These are phyloP conservation scores for Catagonus wagneri DNA, from an alignment of 2,113 vertebrate species.

Conservation along the genomic window DNA sequence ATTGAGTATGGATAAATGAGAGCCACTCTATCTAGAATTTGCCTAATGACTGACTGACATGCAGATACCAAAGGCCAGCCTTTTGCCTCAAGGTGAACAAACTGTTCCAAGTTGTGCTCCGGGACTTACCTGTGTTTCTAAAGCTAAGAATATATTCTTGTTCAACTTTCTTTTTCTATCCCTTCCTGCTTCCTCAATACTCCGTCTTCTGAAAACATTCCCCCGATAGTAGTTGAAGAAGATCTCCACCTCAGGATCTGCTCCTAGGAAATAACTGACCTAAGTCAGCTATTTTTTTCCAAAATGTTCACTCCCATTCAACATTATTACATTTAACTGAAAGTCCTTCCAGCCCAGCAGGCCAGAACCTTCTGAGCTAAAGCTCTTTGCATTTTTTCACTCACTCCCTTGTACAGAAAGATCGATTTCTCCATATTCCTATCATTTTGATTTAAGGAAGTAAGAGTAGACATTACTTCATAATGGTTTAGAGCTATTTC, in stretches of 20 bases:
- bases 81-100: background rate
- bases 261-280: background rate
- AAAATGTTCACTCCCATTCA: background rate
- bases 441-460: background rate
- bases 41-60: background rate
- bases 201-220: background rate
- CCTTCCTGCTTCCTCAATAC: background rate
- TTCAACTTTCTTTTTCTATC: background rate
- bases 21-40: background rate
- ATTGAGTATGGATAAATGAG: background rate
- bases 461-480: background rate
- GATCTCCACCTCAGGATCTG: background rate
- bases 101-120: background rate
- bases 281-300: background rate
- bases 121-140: background rate
- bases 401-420: background rate
- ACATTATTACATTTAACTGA: background rate
- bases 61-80: background rate
- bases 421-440: background rate
- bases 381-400: background rate
- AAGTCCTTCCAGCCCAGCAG: background rate
- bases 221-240: background rate
- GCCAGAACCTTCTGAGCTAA: background rate
- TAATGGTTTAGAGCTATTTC: background rate
- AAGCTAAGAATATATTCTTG: background rate